Conservation (phyloP, 1,140 invertebrate genomes). For the Cotesia typhae region DNA sequence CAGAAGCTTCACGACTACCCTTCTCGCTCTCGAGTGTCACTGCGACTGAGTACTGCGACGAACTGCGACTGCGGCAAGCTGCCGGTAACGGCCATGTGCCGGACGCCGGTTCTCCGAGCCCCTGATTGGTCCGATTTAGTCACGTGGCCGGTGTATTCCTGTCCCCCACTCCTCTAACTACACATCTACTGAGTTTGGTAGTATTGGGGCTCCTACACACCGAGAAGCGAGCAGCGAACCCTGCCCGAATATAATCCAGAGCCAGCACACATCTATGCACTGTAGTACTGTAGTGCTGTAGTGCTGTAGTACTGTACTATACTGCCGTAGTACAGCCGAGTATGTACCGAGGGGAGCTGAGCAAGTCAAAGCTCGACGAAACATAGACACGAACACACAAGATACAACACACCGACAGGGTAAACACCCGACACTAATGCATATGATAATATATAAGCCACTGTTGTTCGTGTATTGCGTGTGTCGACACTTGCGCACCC, state of each 20-base stretch:
- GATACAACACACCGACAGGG: not conserved
- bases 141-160: slow-evolving; percentile 32
- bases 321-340: too few relatives aligned
- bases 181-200: slow-evolving; percentile 9
- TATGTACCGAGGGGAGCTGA: too few relatives aligned
- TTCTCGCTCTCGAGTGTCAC: slow-evolving; percentile 58
- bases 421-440: not conserved
- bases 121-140: slow-evolving; percentile 33
- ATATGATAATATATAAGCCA: too few relatives aligned
- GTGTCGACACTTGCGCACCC: slow-evolving; percentile 14
- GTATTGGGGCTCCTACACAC: too few relatives aligned
- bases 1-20: slow-evolving; percentile 58
- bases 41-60: slow-evolving; percentile 62
- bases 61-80: slow-evolving; percentile 56
- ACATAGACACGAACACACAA: slow-evolving; percentile 9
- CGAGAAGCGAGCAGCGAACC: too few relatives aligned
- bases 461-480: not conserved
- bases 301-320: too few relatives aligned
- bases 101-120: slow-evolving; percentile 37
- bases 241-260: too few relatives aligned
- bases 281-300: too few relatives aligned
- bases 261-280: too few relatives aligned
- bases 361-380: slow-evolving; percentile 28
- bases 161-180: slow-evolving; percentile 9
- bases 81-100: slow-evolving; percentile 43